Evolutionary conservation across 2,797 vertebrate genomes (phyloP), one percentile per base, ranked within the genome.

Genomic region (Lutjanus argentimaculatus): DNA sequence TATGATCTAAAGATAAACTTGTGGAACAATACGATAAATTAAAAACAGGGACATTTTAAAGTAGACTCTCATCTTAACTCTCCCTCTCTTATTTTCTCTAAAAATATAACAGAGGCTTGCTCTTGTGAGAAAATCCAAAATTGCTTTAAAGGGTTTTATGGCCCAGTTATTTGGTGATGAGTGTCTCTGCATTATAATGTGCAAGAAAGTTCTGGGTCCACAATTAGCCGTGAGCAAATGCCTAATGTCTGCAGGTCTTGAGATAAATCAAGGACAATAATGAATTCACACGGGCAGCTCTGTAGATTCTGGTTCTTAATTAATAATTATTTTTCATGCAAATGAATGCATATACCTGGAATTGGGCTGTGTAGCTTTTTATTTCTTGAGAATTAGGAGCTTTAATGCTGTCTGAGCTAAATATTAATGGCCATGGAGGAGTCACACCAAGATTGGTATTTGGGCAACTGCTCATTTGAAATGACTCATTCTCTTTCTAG

Each of bases 221-320:
- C 59, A 85, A 67, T 80, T 74, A 81, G 66, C 68, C 22, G 55
- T 4, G 48, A 76, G 82, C 43, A 58, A 72, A 77, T 0, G 6
- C 55, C 68, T 75, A 64, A 63, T 63, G 59, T 67, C 58, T 80
- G 51, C 80, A 75, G 61, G 61, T 85, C 66, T 49, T 56, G 11
- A 80, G 72, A 86, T 87, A 67, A 80, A 82, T 82, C 55, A 76
- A 51, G 65, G 65, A 70, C 21, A 85, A 69, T 77, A 78, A 86
- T 84, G 30, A 77, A 76, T 89, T 89, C 78, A 84, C 79, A 83
- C 70, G 75, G 69, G 67, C 53, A 79, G 68, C 67, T 71, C 25
- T 71, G 64, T 70, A 73, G 25, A 36, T 78, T 82, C 55, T 69
- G n/a, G 30, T 65, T 84, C 40, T 75, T 25, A 75, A 78, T 84